A percentile compares a stretch with the other conserved stretches of the same genome.
Evolutionary conservation across 53 echinoderm and acorn worm genomes (phyloP).

Genomic region (Apostichopus leukothele): DNA sequence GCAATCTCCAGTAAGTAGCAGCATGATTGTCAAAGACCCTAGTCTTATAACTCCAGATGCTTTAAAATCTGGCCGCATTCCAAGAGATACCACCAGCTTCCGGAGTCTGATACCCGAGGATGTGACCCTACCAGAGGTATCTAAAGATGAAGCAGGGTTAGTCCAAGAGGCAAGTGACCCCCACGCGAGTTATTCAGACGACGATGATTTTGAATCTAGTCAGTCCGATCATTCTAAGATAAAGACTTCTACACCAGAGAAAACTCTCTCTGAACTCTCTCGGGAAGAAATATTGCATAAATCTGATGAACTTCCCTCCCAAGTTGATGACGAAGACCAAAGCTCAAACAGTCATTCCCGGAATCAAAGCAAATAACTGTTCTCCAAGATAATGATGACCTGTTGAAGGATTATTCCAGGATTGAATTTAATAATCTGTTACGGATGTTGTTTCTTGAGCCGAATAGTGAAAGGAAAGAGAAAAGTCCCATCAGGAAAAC

Average conservation of each 20-base stretch:
- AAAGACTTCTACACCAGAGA: constrained; percentile 36
- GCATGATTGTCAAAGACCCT: background rate
- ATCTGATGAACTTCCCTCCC: background rate
- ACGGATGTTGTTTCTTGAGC: too few species aligned
- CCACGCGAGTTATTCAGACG: background rate
- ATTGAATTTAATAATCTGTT: too few species aligned
- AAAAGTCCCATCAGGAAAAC: too few species aligned
- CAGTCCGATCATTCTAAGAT: constrained; percentile 1
- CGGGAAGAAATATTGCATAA: background rate
- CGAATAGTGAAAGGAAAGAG: too few species aligned
- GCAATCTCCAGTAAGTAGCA: background rate
- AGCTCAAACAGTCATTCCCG: background rate
- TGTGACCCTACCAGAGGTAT: constrained; percentile 1
- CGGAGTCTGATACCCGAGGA: background rate
- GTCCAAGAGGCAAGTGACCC: background rate
- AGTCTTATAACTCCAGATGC: constrained; percentile 19
- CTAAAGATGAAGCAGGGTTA: constrained; percentile 12
- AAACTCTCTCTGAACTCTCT: background rate
- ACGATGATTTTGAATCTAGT: constrained; percentile 22
- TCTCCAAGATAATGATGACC: too few species aligned
- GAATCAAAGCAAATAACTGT: background rate
- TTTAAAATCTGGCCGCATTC: background rate
- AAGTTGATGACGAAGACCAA: constrained; percentile 7
- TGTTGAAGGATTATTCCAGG: too few species aligned
- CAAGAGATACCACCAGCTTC: background rate